A percentile compares a stretch with the other conserved stretches of the same genome.
These are phyloP conservation scores for Xenopus laevis DNA, from an alignment of 2,113 vertebrate genomes.

Conservation along the genomic window DNA sequence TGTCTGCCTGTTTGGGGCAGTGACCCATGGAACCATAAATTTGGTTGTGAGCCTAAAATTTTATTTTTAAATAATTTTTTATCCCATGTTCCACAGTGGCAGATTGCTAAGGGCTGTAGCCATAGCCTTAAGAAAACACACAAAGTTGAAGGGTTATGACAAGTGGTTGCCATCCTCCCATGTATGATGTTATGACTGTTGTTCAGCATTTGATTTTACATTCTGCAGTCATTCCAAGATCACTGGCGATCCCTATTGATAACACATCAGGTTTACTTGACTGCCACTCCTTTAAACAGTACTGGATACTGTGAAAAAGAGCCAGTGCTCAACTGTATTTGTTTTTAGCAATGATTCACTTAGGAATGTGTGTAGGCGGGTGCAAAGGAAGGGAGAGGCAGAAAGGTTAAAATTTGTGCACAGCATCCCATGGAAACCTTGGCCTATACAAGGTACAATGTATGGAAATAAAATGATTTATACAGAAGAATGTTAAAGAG, in stretches of 20 bases:
- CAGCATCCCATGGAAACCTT: slow-evolving; percentile 13
- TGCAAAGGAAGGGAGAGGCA: slow-evolving; percentile 12
- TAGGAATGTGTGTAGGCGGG: slow-evolving; percentile 40
- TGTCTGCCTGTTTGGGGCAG: no score
- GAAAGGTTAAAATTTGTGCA: slow-evolving; percentile 8
- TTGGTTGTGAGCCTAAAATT: no score
- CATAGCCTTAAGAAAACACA: no score
- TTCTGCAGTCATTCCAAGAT: no score
- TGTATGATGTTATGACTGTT: no score
- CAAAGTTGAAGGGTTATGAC: no score
- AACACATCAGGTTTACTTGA: neutral
- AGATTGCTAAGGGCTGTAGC: no score
- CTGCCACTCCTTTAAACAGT: slow-evolving; percentile 2
- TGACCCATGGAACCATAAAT: no score
- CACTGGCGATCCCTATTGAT: neutral
- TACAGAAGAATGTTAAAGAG: slow-evolving; percentile 10
- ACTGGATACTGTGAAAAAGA: neutral
- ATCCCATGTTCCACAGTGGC: no score
- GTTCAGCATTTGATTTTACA: no score
- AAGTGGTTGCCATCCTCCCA: no score
- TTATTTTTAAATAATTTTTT: no score
- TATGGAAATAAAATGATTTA: slow-evolving; percentile 6
- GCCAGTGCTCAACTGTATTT: neutral
- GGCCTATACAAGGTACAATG: neutral
- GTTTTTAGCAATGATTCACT: slow-evolving; percentile 23